Conservation (phyloP, 2,888 invertebrate genomes). For the Napeogenes sylphis region DNA sequence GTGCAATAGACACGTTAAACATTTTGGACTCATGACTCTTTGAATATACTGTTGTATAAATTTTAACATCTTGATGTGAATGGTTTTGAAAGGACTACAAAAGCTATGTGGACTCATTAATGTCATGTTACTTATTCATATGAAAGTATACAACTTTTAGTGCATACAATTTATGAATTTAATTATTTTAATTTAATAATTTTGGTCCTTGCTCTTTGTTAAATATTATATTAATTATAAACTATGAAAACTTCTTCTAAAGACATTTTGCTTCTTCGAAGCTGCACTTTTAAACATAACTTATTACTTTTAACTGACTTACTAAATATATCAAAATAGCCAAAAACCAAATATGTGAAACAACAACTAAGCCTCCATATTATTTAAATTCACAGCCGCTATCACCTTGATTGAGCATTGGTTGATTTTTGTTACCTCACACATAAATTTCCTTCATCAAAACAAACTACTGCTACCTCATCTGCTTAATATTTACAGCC, state of each 20-base stretch:
- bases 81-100: no score
- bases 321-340: neutral
- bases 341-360: neutral
- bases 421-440: neutral
- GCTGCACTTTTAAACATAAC: no score
- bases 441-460: neutral
- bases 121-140: no score
- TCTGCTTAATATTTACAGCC: constrained; percentile 31
- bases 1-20: no score
- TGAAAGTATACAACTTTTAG: neutral
- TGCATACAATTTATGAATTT: neutral
- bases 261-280: no score
- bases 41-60: no score
- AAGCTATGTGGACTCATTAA: no score
- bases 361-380: neutral
- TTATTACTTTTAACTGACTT: no score
- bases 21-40: no score
- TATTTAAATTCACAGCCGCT: constrained; percentile 6
- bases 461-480: constrained; percentile 13
- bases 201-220: constrained; percentile 1
- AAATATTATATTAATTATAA: neutral
- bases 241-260: no score
- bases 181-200: constrained; percentile 3
- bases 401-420: constrained; percentile 7
- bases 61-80: no score